Percentiles rank a stretch among this genome's conserved stretches.
Conservation (phyloP, 2,113 vertebrate species). For the Geococcyx californianus region DNA sequence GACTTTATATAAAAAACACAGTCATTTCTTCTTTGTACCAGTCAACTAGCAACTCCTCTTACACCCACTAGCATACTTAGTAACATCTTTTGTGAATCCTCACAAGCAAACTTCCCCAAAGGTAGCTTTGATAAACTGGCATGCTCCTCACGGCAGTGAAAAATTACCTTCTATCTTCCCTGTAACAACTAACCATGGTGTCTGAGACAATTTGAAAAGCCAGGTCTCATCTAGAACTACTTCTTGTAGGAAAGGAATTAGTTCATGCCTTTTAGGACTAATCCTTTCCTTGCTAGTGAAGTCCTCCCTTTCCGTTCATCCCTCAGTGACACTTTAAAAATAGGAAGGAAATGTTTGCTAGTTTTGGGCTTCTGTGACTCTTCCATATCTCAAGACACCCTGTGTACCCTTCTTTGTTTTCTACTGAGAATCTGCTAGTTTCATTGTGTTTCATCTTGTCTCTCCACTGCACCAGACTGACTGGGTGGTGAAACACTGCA, state of each 20-base stretch:
- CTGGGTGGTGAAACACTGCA: background rate
- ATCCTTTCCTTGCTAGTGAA: background rate
- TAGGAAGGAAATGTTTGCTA: background rate
- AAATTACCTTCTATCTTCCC: background rate
- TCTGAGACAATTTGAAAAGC: background rate
- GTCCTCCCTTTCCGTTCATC: background rate
- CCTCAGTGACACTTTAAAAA: background rate
- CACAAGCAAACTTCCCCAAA: background rate
- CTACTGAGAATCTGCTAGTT: background rate
- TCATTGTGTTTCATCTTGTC: background rate
- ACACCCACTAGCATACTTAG: background rate
- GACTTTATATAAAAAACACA: background rate
- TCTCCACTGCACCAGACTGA: background rate
- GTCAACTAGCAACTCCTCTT: background rate
- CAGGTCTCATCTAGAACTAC: background rate
- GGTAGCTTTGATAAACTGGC: background rate
- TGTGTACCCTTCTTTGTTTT: background rate
- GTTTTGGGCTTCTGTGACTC: background rate
- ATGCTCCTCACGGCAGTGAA: background rate
- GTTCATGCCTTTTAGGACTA: background rate
- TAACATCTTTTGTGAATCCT: background rate
- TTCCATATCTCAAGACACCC: background rate
- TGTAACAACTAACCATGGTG: background rate
- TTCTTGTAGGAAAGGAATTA: background rate
- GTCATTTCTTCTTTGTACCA: slow-evolving; percentile 11